Percentiles rank a stretch among this genome's conserved stretches.
Conservation (phyloP, 2,113 vertebrate species). For the Tringa solitaria region DNA sequence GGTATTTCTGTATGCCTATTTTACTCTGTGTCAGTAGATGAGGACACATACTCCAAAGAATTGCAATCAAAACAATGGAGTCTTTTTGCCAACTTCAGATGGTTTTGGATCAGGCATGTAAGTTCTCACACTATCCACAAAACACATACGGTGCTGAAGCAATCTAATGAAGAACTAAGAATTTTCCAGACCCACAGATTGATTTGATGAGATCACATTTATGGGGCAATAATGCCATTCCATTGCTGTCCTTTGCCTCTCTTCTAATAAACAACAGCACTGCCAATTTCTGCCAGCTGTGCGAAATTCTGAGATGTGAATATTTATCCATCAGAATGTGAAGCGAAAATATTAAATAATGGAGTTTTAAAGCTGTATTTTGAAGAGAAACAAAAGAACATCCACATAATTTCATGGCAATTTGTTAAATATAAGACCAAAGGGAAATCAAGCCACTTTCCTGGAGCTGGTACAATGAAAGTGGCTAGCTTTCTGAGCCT, state of each 20-base stretch:
- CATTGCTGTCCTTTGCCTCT: neutral
- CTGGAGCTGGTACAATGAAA: slow-evolving; percentile 16
- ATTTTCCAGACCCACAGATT: neutral
- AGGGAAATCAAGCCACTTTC: slow-evolving; percentile 24
- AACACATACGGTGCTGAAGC: neutral
- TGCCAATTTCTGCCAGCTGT: neutral
- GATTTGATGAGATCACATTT: neutral
- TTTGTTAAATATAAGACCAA: slow-evolving; percentile 25
- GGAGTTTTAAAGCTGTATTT: neutral
- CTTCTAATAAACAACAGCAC: neutral
- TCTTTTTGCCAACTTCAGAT: neutral
- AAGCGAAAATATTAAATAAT: neutral
- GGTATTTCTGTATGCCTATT: neutral
- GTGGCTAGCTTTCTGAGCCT: slow-evolving; percentile 1
- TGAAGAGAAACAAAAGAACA: neutral
- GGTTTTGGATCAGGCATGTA: neutral
- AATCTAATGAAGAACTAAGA: neutral
- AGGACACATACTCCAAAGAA: neutral
- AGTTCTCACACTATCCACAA: neutral
- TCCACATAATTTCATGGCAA: neutral
- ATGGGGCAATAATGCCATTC: neutral
- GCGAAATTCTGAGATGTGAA: neutral
- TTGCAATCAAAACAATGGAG: neutral
- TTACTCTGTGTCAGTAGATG: neutral
- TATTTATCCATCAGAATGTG: neutral